These are phyloP conservation scores for Mycogona germanica DNA, from an alignment of 2,888 invertebrate species.

Conservation along the genomic window DNA sequence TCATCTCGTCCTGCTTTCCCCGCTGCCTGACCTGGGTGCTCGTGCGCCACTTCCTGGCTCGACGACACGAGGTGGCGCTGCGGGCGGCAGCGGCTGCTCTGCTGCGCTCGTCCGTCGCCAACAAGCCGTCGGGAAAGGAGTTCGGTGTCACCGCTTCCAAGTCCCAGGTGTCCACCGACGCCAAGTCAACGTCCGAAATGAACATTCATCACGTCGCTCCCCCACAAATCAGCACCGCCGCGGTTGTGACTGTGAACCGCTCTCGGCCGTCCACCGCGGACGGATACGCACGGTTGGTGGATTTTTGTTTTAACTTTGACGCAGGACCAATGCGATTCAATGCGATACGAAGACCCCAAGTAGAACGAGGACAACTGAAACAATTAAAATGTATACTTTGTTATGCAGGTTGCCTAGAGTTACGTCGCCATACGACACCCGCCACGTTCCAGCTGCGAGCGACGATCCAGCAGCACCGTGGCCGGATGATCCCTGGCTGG, in stretches of 20 bases:
- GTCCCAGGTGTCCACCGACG: not conserved
- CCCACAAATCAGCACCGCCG: no score
- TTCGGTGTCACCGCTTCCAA: not conserved
- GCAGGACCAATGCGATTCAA: no score
- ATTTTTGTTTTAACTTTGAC: no score
- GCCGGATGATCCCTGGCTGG: constrained; percentile 6
- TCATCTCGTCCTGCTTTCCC: constrained; percentile 31
- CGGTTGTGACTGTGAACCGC: no score
- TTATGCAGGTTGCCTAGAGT: not conserved
- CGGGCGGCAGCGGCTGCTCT: no score
- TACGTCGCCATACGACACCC: not conserved
- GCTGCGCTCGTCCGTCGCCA: not conserved
- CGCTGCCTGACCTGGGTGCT: constrained; percentile 34
- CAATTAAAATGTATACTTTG: no score
- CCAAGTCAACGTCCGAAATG: not conserved
- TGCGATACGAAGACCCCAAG: no score
- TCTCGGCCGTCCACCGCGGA: constrained; percentile 7
- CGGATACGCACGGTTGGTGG: not conserved
- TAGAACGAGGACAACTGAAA: no score
- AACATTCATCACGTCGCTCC: no score
- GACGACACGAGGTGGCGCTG: no score
- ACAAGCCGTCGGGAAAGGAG: not conserved
- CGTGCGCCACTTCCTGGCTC: constrained; percentile 26
- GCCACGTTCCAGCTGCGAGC: not conserved
- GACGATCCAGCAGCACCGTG: not conserved